Conservation (phyloP, 2,888 invertebrate species). For the Trissoscelio sp. region DNA sequence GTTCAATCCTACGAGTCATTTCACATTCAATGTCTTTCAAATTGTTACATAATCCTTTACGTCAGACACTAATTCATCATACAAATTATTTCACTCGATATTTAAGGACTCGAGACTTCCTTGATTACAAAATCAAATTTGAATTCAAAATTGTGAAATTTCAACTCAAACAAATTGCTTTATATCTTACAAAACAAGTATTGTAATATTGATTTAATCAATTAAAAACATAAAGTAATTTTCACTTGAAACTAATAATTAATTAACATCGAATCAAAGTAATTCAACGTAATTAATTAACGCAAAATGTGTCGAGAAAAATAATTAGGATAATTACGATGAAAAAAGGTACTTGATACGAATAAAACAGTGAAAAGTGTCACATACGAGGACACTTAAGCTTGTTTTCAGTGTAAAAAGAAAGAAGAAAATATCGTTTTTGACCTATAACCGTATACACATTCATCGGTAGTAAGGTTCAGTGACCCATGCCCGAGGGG, state of each 20-base stretch:
- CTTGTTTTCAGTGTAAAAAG: slow-evolving; percentile 20
- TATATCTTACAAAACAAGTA: too few relatives aligned
- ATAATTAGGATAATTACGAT: not conserved
- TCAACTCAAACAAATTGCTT: too few relatives aligned
- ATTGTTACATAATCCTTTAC: slow-evolving; percentile 42
- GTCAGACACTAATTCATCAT: slow-evolving; percentile 7
- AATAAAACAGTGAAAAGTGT: slow-evolving; percentile 8
- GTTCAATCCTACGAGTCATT: slow-evolving; percentile 55
- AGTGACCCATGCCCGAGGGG: slow-evolving; percentile 83
- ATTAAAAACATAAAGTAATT: too few relatives aligned
- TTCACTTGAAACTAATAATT: too few relatives aligned
- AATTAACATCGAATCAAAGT: not conserved
- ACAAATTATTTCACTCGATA: not conserved
- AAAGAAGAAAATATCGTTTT: slow-evolving; percentile 65
- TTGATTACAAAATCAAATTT: too few relatives aligned
- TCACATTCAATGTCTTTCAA: slow-evolving; percentile 47
- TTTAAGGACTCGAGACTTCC: too few relatives aligned
- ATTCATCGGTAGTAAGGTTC: slow-evolving; percentile 79
- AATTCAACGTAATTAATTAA: not conserved
- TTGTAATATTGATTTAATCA: too few relatives aligned
- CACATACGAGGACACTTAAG: not conserved
- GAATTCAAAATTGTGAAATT: too few relatives aligned
- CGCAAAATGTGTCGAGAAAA: not conserved
- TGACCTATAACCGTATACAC: slow-evolving; percentile 72
- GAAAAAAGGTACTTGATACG: not conserved